Percentiles rank a stretch among this genome's conserved stretches.
Conservation (phyloP, 2,797 vertebrate species). For the Tragelaphus oryx region DNA sequence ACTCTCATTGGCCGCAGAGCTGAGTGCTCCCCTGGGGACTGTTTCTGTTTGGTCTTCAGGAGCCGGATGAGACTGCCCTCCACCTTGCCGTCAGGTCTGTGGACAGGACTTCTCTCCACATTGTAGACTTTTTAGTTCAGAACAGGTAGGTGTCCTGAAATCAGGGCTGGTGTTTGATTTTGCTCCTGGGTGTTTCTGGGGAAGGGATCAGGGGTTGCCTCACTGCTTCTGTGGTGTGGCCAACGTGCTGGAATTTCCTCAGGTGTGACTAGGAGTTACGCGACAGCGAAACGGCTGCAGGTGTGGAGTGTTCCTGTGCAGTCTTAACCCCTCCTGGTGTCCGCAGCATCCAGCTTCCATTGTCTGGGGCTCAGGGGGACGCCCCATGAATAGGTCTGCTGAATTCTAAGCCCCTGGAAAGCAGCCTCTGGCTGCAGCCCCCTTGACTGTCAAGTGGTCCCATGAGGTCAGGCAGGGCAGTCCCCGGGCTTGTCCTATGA, state of each 20-base stretch:
- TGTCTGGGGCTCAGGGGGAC: not conserved
- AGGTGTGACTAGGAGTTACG: not conserved
- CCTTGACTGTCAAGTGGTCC: not conserved
- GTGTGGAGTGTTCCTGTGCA: accelerated
- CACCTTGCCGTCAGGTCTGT: constrained; percentile 97
- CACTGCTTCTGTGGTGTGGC: not conserved
- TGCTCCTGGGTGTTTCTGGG: not conserved
- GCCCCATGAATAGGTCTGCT: not conserved
- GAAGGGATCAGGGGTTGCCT: not conserved
- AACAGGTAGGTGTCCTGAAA: constrained; percentile 87
- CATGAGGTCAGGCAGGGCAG: not conserved
- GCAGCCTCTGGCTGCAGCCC: not conserved
- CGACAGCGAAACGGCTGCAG: not conserved
- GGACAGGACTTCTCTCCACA: constrained; percentile 97
- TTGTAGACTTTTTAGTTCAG: constrained; percentile 97
- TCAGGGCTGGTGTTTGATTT: not conserved
- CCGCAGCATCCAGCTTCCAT: no score
- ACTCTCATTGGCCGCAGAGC: accelerated
- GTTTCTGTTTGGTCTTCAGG: constrained; percentile 80
- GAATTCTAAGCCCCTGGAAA: not conserved
- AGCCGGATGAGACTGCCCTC: constrained; percentile 95
- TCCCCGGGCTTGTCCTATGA: not conserved
- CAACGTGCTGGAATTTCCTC: not conserved
- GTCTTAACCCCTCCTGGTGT: not conserved
- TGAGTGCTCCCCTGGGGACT: not conserved